Base-by-base conservation (phyloP, 2,113 vertebrate genomes). In the Onychorhynchus coronatus region DNA sequence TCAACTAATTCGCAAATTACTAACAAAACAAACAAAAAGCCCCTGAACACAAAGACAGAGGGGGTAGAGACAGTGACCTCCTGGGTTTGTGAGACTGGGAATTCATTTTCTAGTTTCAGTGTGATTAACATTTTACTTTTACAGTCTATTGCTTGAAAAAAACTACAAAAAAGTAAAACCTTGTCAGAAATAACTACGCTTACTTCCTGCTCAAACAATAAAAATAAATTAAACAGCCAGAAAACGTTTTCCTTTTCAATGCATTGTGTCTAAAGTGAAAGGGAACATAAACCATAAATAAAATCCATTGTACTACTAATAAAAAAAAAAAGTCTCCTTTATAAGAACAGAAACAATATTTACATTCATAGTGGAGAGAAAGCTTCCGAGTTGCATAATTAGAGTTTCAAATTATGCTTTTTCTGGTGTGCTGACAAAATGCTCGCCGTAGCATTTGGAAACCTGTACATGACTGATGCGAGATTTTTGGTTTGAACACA, bases 151-250 rank as follows among this genome's bases (percentile, higher is more conserved):
- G 97, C 85, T 95, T 97, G 90, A 70, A 97, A 77, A 97, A 97
- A 98, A 91, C 95, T 96, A 97, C 94, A 96, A 97, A 95, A 97
- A 97, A 95, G 94, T 95, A 97, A 97, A 98, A 97, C 83, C 95
- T 95, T 78, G 95, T 96, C 95, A 96, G 96, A 97, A 98, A 98
- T 61, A 96, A 97, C 93, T 97, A 97, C 9, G 94, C 88, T 97
- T 94, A 96, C 97, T 96, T 98, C 96, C 97, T 97, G 97, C 96
- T 98, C 98, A 98, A 98, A 98, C 97, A 96, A 97, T 88, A 96
- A 95, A 98, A 98, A 98, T 98, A 98, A 98, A 98, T 98, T 98
- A 98, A 98, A 98, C 96, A 96, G 95, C 97, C 98, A 97, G 96
- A 98, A 98, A 98, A 98, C 3, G 67, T 95, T 96, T 96, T 97